Conservation (phyloP, 2,888 invertebrate genomes). For the Leuctra nigra region DNA sequence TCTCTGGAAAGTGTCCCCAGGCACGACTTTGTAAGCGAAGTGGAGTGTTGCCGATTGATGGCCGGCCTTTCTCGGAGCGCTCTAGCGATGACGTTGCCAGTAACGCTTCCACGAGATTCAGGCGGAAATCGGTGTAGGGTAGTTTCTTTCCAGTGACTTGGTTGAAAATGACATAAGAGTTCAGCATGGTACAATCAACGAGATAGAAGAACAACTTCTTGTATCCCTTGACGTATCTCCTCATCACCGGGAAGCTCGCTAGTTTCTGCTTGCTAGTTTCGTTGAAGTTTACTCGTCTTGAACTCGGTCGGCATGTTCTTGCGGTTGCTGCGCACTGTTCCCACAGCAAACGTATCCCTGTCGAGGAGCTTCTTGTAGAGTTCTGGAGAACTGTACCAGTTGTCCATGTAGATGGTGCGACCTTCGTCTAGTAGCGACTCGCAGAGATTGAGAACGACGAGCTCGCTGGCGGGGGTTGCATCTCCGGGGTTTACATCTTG, state of each 20-base stretch:
- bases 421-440: neutral
- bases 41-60: no score
- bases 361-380: neutral
- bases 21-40: neutral
- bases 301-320: neutral
- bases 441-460: no score
- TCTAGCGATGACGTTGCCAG: neutral
- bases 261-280: no score
- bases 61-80: neutral
- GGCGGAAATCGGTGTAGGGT: neutral
- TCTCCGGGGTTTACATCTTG: no score
- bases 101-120: no score
- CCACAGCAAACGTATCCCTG: neutral
- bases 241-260: neutral
- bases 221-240: neutral
- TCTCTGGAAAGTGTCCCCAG: neutral
- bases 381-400: neutral
- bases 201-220: neutral
- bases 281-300: no score
- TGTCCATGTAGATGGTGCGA: neutral
- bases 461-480: no score
- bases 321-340: neutral
- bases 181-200: neutral
- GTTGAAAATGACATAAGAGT: neutral
- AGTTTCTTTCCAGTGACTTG: neutral